Evolutionary conservation across 1,140 invertebrate genomes (phyloP), one percentile per base, ranked within the genome.

Genomic region (Cydia splendana): DNA sequence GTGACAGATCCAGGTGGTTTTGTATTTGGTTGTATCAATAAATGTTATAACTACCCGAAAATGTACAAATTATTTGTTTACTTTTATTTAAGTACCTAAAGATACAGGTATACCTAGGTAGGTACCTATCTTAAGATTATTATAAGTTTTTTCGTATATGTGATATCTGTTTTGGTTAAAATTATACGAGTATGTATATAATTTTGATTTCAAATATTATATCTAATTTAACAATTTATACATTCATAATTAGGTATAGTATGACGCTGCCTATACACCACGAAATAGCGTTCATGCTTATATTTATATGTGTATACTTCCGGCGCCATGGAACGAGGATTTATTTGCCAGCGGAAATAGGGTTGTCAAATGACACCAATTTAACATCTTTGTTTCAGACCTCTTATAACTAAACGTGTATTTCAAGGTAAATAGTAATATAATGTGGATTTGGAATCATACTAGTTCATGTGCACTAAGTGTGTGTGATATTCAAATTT

Each of bases 291-390:
- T 71, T 38, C 38, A 18, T 71, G 34, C n/a, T 45, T 38, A 62
- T 62, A 24, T 9, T 38, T 34, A 30, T 71, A 38, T 2, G 18
- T 71, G 67, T 71, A 18, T 71, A 71, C 34, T 71, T 71, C 67
- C 67, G 67, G 67, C 67, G 65, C 65, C 28, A 69, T 34, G 34
- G 34, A 71, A 18, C 67, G 45, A 71, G 67, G 67, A 71, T 71
- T 71, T 71, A 71, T 71, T 71, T 71, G 42, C 30, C 67, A 71
- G 15, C 38, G 30, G 30, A 18, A 71, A 42, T 71, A 71, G 67
- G 67, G 67, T 42, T 71, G 67, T 18, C 18, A 38, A 71, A 71
- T 53, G 4, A 53, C 9, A 42, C 38, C 38, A 15, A 51, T 51
- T 51, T 15, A 51, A 48, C 12, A 48, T 48, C 45, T 48, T 13